Evolutionary conservation across 1,140 invertebrate genomes (phyloP), one percentile per base, ranked within the genome.

Genomic region (Tetragonula clypearis): DNA sequence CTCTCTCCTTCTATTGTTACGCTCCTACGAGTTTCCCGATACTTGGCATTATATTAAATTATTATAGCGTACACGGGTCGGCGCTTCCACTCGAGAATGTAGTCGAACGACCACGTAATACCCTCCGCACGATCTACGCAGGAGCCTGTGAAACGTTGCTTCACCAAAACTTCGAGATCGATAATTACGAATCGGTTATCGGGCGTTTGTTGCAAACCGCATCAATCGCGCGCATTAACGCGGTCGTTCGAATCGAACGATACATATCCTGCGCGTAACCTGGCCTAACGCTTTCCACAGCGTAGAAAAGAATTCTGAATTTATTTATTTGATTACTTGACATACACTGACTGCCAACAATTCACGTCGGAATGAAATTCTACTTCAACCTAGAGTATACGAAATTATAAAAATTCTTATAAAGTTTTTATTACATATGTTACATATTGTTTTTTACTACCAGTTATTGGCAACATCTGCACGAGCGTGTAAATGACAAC

Each of bases 1-100:
- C 85, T 85, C 41, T 49, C 41, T 88, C 85, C 85, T 84, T 68
- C 78, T 86, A 89, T 92, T 92, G 91, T 92, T 92, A 91, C 85
- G 87, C 85, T 80, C 65, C 84, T 80, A 41, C 90, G 81, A 90
- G 86, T 92, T 92, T 92, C 86, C 92, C 90, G 76, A 92, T 91
- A 92, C 88, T 89, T 90, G 82, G 85, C 84, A 82, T 92, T 87
- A 90, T 92, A 92, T 92, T 92, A 92, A 92, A 91, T 90, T 92
- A 90, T 89, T 89, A 88, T 88, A 91, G 80, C 87, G 91, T 86
- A 88, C 87, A 89, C 88, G 65, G 78, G 56, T n/a, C 58, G 73
- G 35, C 80, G 78, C 79, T 79, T 77, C 58, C 68, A 62, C 30
- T 72, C 35, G 55, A 74, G 71, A 35, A 55, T 17, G 30, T 58